phyloP scores from a whole-genome alignment of 35 echinoderm and acorn worm genomes.

The Eucidaris tribuloides region DNA sequence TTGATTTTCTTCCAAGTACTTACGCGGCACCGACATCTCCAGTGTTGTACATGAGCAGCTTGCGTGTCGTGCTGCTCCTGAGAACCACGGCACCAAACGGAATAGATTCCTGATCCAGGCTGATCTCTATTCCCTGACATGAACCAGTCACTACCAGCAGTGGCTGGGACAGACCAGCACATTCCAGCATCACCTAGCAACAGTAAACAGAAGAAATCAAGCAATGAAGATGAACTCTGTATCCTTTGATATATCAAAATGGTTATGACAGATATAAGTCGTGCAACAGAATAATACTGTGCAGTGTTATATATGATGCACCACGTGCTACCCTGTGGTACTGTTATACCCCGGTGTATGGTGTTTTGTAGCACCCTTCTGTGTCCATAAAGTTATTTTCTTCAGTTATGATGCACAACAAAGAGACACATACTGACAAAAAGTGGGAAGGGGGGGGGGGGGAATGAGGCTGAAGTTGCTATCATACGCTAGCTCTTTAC shows the following conservation, averaged over 20 bases:
- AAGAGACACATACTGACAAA: too few relatives aligned
- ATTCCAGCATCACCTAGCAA: slow-evolving; percentile 93
- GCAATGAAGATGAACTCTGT: neutral
- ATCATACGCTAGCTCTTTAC: too few relatives aligned
- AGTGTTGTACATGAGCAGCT: slow-evolving; percentile 95
- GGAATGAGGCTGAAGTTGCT: too few relatives aligned
- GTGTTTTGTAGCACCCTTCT: too few relatives aligned
- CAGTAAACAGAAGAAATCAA: neutral
- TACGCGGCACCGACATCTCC: slow-evolving; percentile 94
- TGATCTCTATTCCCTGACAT: slow-evolving; percentile 97
- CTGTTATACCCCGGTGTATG: too few relatives aligned
- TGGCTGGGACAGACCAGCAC: slow-evolving; percentile 95
- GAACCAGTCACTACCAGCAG: slow-evolving; percentile 89
- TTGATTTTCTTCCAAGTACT: slow-evolving; percentile 20
- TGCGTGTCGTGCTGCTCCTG: slow-evolving; percentile 87
- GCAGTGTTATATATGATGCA: too few relatives aligned
- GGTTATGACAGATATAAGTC: neutral
- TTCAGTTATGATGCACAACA: neutral
- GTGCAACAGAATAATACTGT: neutral
- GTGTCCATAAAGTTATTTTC: neutral
- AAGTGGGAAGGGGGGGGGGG: too few relatives aligned
- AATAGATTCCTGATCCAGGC: slow-evolving; percentile 97
- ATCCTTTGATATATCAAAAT: neutral
- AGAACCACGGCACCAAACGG: slow-evolving; percentile 94
- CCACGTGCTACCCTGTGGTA: too few relatives aligned